These are phyloP conservation scores for Thymallus thymallus DNA, from an alignment of 2,113 vertebrate species.

Conservation along the genomic window DNA sequence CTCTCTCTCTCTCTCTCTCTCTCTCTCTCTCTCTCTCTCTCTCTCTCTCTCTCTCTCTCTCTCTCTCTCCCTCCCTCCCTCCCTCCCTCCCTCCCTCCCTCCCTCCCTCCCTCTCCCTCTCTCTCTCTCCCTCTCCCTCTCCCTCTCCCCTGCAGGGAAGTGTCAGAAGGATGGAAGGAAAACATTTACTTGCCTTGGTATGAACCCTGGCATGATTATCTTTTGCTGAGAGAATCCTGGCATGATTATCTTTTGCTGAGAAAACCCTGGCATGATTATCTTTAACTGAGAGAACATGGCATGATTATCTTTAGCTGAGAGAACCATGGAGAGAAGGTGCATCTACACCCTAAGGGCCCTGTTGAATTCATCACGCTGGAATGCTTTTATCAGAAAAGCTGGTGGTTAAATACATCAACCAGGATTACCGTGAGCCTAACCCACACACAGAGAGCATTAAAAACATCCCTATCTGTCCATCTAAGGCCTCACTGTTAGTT, in stretches of 20 bases:
- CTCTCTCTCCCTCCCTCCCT: too few species aligned
- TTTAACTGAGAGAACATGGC: neutral
- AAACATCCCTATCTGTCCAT: constrained; percentile 6
- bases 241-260: neutral
- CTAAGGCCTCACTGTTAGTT: neutral
- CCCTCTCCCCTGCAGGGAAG: constrained; percentile 5
- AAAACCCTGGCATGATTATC: neutral
- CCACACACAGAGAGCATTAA: constrained; percentile 7
- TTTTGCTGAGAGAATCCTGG: constrained; percentile 2
- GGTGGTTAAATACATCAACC: constrained; percentile 31
- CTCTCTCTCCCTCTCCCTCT: too few species aligned
- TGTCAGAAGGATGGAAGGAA: constrained; percentile 40
- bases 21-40: too few species aligned
- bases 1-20: too few species aligned
- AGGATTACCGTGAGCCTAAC: constrained; percentile 31
- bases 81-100: too few species aligned
- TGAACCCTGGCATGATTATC: neutral
- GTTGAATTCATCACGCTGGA: constrained; percentile 1
- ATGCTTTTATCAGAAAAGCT: constrained; percentile 23
- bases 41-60: too few species aligned
- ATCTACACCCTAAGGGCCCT: neutral
- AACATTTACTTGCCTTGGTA: constrained; percentile 28
- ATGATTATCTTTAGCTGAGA: neutral
- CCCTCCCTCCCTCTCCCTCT: too few species aligned
- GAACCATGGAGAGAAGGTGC: neutral